These are phyloP conservation scores for Amblyornis subalaris DNA, from an alignment of 2,113 vertebrate species.

Conservation along the genomic window DNA sequence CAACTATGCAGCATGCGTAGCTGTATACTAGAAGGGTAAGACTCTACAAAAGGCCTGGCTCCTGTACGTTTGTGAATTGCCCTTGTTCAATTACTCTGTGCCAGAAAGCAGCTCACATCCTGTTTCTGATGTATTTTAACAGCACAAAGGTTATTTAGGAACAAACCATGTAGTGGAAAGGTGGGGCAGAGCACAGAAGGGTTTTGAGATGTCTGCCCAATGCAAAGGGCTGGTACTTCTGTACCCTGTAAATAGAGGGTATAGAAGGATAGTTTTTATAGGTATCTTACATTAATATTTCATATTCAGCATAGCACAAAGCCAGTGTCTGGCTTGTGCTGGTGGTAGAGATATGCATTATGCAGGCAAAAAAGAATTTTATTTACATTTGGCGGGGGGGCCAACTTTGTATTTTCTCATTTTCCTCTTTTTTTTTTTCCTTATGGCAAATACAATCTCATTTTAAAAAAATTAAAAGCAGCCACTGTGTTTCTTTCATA, in stretches of 20 bases:
- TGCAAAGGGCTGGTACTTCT: background rate
- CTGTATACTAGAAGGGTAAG: constrained; percentile 3
- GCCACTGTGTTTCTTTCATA: background rate
- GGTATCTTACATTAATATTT: constrained; percentile 36
- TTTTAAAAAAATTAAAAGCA: background rate
- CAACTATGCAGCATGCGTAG: background rate
- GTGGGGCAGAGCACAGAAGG: background rate
- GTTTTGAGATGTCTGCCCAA: background rate
- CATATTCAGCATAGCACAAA: background rate
- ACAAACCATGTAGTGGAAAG: background rate
- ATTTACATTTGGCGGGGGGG: background rate
- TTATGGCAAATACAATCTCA: background rate
- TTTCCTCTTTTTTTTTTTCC: background rate
- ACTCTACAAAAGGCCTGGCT: constrained; percentile 36
- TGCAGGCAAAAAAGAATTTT: constrained; percentile 21
- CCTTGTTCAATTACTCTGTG: constrained; percentile 43
- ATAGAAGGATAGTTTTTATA: constrained; percentile 31
- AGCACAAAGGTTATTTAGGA: constrained; percentile 47
- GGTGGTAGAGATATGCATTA: background rate
- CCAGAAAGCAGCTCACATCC: constrained; percentile 46
- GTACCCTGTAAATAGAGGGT: constrained; percentile 9
- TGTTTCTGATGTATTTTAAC: constrained; percentile 43
- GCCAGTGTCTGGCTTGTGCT: background rate
- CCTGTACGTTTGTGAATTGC: background rate
- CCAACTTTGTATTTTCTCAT: background rate